Base-by-base conservation (phyloP, 2,888 invertebrate genomes). In the Rosalia funebris region DNA sequence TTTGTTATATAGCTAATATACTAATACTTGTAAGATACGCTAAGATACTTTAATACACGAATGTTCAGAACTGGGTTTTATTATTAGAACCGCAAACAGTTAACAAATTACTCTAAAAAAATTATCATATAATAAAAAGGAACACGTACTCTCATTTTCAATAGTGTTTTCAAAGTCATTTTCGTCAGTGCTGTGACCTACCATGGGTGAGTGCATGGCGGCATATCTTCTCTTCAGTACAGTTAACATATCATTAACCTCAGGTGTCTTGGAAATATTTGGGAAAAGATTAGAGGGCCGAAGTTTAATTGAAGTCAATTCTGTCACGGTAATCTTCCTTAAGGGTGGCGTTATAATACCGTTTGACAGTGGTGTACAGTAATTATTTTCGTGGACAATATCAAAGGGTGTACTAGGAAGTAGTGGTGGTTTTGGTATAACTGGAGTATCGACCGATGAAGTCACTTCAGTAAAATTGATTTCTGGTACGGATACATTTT, bases 221-320 rank as follows among this genome's bases (percentile, higher is more conserved):
- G 74, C 71, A 48, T 73, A 76, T 17, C 75, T 63, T 59, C 54
- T 70, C 52, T 71, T 69, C 41, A 75, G 60, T 46, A 75, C 70
- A 7, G 63, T 67, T 52, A 73, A 66, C 57, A 75, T 66, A 39
- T 76, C 74, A 47, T 65, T 61, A 2, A 74, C 67, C 50, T 75
- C 73, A 0, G 68, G 63, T 15, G 67, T 64, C 46, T 63, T 67
- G 4, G 63, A 48, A n/a, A 36, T 36, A 19, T 47, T 64, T 5
- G 20, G 25, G 12, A 54, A 60, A 14, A 20, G 19, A 4, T 44
- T 44, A 0, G 65, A 60, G n/a, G 66, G 66, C 39, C 64, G 62
- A 5, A 71, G 48, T 50, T 71, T 54, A 9, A 65, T 57, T 7
- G 55, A 66, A 34, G 58, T 56, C 20, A 65, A 45, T 17, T 65